Evolutionary conservation across 2,113 vertebrate species (phyloP).

Genomic region (Nothoprocta perdicaria): DNA sequence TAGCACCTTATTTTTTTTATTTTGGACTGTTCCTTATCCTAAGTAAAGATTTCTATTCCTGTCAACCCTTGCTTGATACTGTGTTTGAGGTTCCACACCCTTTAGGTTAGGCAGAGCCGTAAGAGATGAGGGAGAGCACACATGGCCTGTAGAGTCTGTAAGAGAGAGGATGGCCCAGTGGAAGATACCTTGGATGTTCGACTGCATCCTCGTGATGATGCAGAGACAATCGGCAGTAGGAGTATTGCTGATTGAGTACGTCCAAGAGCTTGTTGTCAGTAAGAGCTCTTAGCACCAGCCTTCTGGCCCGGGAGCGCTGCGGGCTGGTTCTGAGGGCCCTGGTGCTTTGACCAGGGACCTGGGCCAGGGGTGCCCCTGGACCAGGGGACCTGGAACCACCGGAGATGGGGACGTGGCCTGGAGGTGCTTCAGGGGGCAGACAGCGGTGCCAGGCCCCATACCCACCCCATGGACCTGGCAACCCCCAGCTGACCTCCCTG

Average conservation of each 20-base stretch:
- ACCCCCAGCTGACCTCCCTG: not conserved
- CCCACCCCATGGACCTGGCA: not conserved
- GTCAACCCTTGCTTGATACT: not conserved
- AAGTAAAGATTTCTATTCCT: not conserved
- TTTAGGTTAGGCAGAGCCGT: not conserved
- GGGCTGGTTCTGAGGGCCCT: not conserved
- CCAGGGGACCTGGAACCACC: not conserved
- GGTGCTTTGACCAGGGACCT: not conserved
- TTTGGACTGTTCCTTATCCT: not conserved
- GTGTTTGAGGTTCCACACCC: not conserved
- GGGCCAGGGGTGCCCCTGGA: no score
- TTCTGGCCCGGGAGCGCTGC: not conserved
- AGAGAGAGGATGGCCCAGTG: not conserved
- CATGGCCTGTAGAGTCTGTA: not conserved
- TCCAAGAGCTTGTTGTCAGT: not conserved
- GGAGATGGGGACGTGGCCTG: not conserved
- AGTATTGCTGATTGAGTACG: no score
- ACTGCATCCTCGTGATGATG: not conserved
- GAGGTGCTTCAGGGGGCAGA: not conserved
- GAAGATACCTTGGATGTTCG: not conserved
- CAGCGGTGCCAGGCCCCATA: not conserved
- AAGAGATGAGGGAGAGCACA: not conserved
- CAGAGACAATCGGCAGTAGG: not conserved
- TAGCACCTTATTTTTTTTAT: not conserved
- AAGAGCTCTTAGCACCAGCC: not conserved